Evolutionary conservation across 2,888 invertebrate genomes (phyloP), one percentile per base, ranked within the genome.

Genomic region (Blastobasis adustella): DNA sequence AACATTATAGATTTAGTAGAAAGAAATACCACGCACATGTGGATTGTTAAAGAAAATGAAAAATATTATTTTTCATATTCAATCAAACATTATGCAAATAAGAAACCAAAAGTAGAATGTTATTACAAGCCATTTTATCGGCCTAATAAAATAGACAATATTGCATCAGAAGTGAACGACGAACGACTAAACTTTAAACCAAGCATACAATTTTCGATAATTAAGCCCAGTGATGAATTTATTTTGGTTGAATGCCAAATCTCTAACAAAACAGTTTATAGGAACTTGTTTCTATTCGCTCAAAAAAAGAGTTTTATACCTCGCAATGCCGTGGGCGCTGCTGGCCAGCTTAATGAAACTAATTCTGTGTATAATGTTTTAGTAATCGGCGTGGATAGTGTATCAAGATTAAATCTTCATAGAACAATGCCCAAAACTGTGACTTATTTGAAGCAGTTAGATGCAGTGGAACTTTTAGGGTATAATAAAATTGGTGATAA

Each of bases 401-500:
- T 96, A 10, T 96, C 96, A 0, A 90, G 95, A 58, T 79, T 94
- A 48, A 95, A 96, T 73, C 93, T 96, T 58, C 91, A 93, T 52
- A 90, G 96, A 9, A 93, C 93, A 66, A 93, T 96, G 93, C 93
- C 93, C 0, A 82, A 87, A 58, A 94, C 95, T 0, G 76, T 89
- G 10, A 63, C 80, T 7, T 89, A 89, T 49, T 76, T 96, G 9
- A 42, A 42, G 10, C 5, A 9, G n/a, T 42, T 42, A 5, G 42
- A 6, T n/a, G 42, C 42, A 5, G 42, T 42, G 1, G 42, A 95
- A 67, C 88, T 98, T 71, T 74, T 93, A 57, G 97, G 97, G 0
- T 96, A 95, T 75, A 96, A 94, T 69, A 97, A 96, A 85, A 93
- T 97, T 4, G 97, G 92, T 0, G 95, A 96, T 74, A 96, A 96